Conservation (phyloP, 2,797 vertebrate genomes). For the Oreochromis grahami region DNA sequence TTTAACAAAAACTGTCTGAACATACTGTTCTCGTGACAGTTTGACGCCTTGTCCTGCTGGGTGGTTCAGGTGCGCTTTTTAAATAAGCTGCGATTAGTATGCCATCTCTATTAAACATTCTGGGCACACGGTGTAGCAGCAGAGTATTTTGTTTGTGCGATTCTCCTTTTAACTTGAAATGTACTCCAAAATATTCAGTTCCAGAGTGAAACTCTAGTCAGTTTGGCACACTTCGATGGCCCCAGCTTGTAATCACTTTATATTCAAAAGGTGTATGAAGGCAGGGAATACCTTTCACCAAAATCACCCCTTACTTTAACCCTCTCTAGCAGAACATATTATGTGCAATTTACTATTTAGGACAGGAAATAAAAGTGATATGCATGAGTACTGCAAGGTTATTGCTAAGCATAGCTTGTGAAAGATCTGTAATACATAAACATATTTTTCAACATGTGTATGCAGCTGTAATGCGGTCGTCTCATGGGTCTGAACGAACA, state of each 20-base stretch:
- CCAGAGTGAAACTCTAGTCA: background rate
- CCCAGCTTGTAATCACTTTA: background rate
- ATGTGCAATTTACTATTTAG: background rate
- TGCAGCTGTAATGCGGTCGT: background rate
- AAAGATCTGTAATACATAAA: background rate
- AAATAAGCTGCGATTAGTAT: background rate
- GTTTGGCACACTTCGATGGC: background rate
- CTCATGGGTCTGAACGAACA: background rate
- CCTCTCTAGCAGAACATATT: background rate
- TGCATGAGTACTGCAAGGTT: background rate
- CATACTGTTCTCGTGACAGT: background rate
- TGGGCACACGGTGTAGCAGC: background rate
- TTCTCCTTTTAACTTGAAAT: background rate
- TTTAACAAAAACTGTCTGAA: background rate
- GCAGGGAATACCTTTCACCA: background rate
- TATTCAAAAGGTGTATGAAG: background rate
- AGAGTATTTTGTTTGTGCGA: background rate
- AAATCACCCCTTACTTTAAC: background rate
- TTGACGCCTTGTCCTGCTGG: background rate
- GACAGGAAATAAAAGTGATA: background rate
- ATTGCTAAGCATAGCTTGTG: background rate
- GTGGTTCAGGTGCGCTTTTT: background rate
- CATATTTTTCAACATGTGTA: background rate
- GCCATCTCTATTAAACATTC: background rate
- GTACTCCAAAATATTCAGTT: background rate